Base-by-base conservation (phyloP, 2,797 vertebrate species). In the Siniperca scherzeri region DNA sequence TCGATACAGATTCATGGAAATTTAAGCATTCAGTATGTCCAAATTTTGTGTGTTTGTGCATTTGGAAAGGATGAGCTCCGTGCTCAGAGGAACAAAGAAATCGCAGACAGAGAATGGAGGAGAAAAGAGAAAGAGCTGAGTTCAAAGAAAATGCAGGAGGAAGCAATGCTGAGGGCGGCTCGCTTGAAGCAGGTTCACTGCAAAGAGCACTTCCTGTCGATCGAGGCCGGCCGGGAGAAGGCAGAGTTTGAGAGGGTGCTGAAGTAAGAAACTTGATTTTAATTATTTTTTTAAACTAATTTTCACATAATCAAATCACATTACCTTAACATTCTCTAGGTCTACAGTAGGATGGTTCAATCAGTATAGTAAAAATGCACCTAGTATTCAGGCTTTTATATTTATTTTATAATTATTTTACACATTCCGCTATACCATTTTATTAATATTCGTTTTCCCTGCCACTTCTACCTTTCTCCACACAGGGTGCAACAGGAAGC, bases 71-170 rank as follows among this genome's bases (percentile, higher is more conserved):
- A 99, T n/a, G 97, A 96, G 10, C 91, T 97, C 77, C 92, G 97
- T 16, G 97, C 97, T 69, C 96, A 95, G 59, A 96, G 97, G 86
- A 97, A 96, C 93, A 97, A 98, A 55, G 97, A 98, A 52, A 94
- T 88, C 0, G 79, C 93, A 0, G 97, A 98, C 83, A 93, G 97
- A 25, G 94, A 97, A 25, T 99, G 98, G 98, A 96, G 98, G 60
- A 93, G 67, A 22, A 97, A 96, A 70, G 96, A 98, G 79, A 96
- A 90, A 70, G 96, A 97, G 73, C 72, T 86, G 0, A 92, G 85
- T 0, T 82, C 12, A 65, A 96, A 84, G 88, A 96, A 92, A 74
- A 80, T 74, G 0, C 92, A 95, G 80, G 92, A 91, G 0, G 94
- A 97, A 1, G 92, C 82, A 0, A 76, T 19, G 79, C 88, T 99